Evolutionary conservation across 2,888 invertebrate species (phyloP).

Genomic region (Strigamia maritima): DNA sequence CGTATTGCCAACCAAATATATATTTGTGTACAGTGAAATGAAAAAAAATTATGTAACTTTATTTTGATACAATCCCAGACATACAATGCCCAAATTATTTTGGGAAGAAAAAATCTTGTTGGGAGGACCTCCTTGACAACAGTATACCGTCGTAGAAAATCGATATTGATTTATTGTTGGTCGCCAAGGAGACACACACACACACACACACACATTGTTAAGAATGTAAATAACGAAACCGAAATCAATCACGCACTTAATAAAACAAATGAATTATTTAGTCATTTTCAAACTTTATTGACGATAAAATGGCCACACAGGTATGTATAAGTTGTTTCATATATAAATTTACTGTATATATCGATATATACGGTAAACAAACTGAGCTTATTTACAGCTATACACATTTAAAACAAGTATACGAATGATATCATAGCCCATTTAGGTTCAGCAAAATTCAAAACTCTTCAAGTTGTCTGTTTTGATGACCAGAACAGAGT

Average conservation of each 20-base stretch:
- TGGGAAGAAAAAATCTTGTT: no score
- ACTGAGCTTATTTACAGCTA: background rate
- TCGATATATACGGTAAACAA: background rate
- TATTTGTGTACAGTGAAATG: no score
- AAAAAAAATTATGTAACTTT: no score
- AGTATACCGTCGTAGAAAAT: no score
- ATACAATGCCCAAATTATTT: no score
- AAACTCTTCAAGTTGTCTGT: background rate
- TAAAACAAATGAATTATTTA: background rate
- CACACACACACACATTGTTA: no score
- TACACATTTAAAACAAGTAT: conserved; percentile 13
- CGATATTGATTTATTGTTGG: no score
- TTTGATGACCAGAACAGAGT: background rate
- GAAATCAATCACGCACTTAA: background rate
- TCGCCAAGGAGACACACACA: no score
- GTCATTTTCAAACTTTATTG: background rate
- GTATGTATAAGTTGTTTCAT: background rate
- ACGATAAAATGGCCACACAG: background rate
- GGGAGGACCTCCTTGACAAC: no score
- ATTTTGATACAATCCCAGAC: no score
- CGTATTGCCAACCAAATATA: no score
- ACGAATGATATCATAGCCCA: conserved; percentile 9
- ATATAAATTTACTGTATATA: background rate
- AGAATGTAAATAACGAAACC: no score
- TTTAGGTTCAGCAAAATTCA: background rate